These are phyloP conservation scores for Aphidoletes aphidimyza DNA, from an alignment of 2,888 invertebrate genomes.

Conservation along the genomic window DNA sequence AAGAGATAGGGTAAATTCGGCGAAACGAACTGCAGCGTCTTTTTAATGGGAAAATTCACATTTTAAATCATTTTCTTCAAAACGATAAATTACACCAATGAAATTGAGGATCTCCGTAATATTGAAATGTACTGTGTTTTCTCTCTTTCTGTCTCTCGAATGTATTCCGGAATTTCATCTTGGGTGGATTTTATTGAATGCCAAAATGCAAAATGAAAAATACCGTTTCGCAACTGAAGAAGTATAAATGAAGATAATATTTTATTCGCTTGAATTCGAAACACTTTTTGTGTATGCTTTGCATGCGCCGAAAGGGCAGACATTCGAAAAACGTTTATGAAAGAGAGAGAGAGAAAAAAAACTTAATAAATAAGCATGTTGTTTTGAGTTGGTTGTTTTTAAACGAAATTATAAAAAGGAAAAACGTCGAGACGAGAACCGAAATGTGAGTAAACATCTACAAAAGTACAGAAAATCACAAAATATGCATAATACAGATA, in stretches of 20 bases:
- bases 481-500: too few species aligned
- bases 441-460: too few species aligned
- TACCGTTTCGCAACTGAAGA: background rate
- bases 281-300: background rate
- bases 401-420: too few species aligned
- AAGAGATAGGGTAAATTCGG: background rate
- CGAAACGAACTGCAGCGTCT: background rate
- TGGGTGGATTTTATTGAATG: background rate
- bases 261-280: background rate
- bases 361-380: too few species aligned
- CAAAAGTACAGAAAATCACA: too few species aligned
- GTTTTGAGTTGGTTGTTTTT: too few species aligned
- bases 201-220: conserved; percentile 26
- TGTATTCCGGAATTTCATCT: background rate
- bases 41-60: conserved; percentile 10
- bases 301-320: background rate
- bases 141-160: too few species aligned
- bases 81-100: conserved; percentile 27
- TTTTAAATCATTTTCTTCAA: conserved; percentile 29
- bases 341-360: too few species aligned
- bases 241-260: conserved; percentile 26
- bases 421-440: too few species aligned
- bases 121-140: conserved; percentile 21
- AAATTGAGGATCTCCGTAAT: conserved; percentile 26
- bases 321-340: too few species aligned